Evolutionary conservation across 2,797 vertebrate genomes (phyloP), one percentile per base, ranked within the genome.

Genomic region (Alosa sapidissima): DNA sequence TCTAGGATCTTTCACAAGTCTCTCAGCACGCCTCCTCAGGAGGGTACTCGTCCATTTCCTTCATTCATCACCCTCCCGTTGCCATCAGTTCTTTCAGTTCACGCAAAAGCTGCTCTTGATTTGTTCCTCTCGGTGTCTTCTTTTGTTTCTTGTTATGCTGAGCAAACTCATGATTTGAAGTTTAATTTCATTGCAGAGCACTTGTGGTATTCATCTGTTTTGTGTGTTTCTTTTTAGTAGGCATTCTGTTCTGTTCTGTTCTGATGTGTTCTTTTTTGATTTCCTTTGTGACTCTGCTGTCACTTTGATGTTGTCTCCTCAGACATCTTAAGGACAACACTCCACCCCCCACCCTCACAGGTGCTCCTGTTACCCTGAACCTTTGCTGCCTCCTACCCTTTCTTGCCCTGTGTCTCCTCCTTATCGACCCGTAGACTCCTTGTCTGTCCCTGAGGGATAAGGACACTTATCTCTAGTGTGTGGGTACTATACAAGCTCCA

Each of bases 331-430:
- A 89, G 87, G 68, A 88, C 87, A 90, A 91, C 90, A 81, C 91
- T 93, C 90, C 91, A 87, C 85, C 49, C 85, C 85, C 89, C 86
- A 88, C 78, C 65, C 47, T 19, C 82, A 8, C 58, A n/a, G 11
- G 16, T 14, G 1, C 13, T 2, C 58, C 55, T 58, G 55, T 58
- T 21, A 3, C 21, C 55, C 55, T 58, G 55, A 58, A 58, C 55
- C 65, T 10, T 36, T 41, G 3, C 33, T 36, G 13, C 13, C 28
- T 13, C 11, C 28, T 68, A 28, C 11, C 33, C 52, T 54, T 5
- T 72, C 11, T 72, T 62, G 58, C n/a, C 28, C 11, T 1, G 13
- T 72, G 11, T 41, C 33, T 28, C 28, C 33, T 28, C 28, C 13
- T 72, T 33, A 36, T 28, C 1, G 33, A 62, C n/a, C 65, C 11